These are phyloP conservation scores for Polypedilum pembai DNA, from an alignment of 1,140 invertebrate genomes.

Conservation along the genomic window DNA sequence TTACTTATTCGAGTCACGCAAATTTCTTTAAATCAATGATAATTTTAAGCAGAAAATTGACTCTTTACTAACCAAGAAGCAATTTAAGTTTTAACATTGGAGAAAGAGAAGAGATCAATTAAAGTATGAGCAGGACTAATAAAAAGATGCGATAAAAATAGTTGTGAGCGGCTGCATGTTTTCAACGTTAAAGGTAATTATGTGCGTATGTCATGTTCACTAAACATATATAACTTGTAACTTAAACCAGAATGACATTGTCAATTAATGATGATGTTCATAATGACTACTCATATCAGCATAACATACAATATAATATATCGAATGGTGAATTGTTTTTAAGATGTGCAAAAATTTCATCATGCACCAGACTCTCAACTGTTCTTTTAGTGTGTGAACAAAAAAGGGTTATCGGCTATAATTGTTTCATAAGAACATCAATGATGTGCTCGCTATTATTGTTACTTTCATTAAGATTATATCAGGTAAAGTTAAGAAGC, in stretches of 20 bases:
- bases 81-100: background rate
- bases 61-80: background rate
- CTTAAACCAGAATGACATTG: background rate
- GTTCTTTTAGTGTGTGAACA: no score
- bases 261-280: slow-evolving; percentile 4
- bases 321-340: no score
- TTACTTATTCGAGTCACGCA: background rate
- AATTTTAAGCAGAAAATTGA: background rate
- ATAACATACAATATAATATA: no score
- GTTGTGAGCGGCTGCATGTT: background rate
- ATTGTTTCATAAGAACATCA: no score
- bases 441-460: no score
- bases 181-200: background rate
- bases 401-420: no score
- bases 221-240: slow-evolving; percentile 4
- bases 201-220: background rate
- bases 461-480: no score
- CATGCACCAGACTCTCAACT: no score
- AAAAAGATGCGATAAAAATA: background rate
- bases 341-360: no score
- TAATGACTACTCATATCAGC: no score
- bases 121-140: background rate
- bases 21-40: background rate
- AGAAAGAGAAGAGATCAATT: background rate
- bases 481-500: background rate